Evolutionary conservation across 2,888 invertebrate genomes (phyloP).

Genomic region (Homarus gammarus): DNA sequence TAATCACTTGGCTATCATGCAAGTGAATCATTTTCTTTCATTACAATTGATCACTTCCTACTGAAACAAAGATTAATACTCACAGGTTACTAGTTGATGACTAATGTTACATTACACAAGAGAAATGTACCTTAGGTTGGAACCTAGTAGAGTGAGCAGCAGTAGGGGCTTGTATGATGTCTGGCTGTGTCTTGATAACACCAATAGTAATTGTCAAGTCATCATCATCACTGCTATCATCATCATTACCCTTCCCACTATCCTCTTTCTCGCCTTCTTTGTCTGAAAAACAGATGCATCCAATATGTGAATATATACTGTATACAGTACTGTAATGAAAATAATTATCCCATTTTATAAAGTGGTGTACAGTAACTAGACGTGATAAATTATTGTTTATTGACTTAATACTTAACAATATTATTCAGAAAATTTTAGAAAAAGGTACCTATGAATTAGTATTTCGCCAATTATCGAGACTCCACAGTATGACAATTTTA

Average conservation of each 20-base stretch:
- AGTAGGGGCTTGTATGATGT: slow-evolving; percentile 67
- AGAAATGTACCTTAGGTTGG: slow-evolving; percentile 66
- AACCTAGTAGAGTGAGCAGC: slow-evolving; percentile 57
- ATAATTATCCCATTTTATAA: too few relatives aligned
- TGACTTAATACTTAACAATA: too few relatives aligned
- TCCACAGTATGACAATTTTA: too few relatives aligned
- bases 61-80: background rate
- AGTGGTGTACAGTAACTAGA: too few relatives aligned
- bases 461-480: too few relatives aligned
- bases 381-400: too few relatives aligned
- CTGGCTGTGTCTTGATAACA: slow-evolving; percentile 71
- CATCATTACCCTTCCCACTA: slow-evolving; percentile 53
- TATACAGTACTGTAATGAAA: too few relatives aligned
- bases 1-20: background rate
- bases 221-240: slow-evolving; percentile 71
- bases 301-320: too few relatives aligned
- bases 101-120: background rate
- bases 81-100: background rate
- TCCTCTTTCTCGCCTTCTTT: slow-evolving; percentile 61
- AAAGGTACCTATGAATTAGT: too few relatives aligned
- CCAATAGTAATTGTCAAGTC: slow-evolving; percentile 75
- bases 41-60: background rate
- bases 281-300: too few relatives aligned
- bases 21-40: background rate
- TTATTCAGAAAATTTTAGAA: too few relatives aligned